Evolutionary conservation across 2,888 invertebrate species (phyloP).

Genomic region (Galerucella calmariensis): DNA sequence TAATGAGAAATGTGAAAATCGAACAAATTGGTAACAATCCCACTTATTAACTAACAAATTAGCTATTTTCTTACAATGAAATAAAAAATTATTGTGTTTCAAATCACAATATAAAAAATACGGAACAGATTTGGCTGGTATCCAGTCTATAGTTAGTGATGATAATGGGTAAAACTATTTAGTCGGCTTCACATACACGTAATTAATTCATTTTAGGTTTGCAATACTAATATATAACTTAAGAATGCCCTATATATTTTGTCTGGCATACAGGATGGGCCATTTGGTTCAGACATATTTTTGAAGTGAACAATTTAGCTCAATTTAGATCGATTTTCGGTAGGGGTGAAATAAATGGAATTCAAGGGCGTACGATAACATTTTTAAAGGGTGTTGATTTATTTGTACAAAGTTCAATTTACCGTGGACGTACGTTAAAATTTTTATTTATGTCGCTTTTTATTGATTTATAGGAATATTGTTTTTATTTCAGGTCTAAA

Average conservation of each 20-base stretch:
- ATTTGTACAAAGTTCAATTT: too few species aligned
- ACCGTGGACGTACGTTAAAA: too few species aligned
- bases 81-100: not conserved
- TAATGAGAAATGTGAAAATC: too few species aligned
- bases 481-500: conserved; percentile 64
- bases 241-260: conserved; percentile 6
- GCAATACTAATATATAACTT: conserved; percentile 2
- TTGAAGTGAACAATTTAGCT: not conserved
- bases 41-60: too few species aligned
- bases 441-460: too few species aligned
- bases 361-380: too few species aligned
- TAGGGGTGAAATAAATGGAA: too few species aligned
- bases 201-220: conserved; percentile 23
- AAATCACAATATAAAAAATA: conserved; percentile 10
- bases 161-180: conserved; percentile 40
- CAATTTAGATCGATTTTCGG: too few species aligned
- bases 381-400: too few species aligned
- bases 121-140: conserved; percentile 30
- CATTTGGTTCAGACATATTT: not conserved
- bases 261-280: conserved; percentile 3
- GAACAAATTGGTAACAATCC: too few species aligned
- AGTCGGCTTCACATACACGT: conserved; percentile 12
- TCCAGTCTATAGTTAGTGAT: conserved; percentile 45
- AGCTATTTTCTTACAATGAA: not conserved
- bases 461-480: too few species aligned